Percentiles rank a stretch among this genome's conserved stretches.
Conservation (phyloP, 2,888 invertebrate genomes). For the Ophion ventricosus region DNA sequence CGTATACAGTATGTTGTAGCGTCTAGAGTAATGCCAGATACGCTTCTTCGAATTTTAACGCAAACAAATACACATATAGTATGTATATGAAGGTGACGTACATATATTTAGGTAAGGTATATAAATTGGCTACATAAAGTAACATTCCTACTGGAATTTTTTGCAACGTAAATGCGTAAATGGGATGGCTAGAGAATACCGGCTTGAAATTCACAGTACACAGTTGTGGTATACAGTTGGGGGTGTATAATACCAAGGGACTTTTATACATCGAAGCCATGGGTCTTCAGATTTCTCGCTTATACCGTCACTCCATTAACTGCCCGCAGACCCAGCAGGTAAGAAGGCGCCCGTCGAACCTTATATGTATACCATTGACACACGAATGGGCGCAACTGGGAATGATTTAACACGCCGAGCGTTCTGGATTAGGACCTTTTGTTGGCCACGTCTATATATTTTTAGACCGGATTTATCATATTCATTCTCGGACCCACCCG, state of each 20-base stretch:
- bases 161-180: conserved; percentile 4
- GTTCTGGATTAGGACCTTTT: not conserved
- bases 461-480: conserved; percentile 75
- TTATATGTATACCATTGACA: not conserved
- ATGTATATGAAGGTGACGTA: not conserved
- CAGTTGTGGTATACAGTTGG: conserved; percentile 17
- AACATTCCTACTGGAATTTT: conserved; percentile 12
- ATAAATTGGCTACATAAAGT: conserved; percentile 17
- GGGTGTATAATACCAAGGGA: conserved; percentile 25
- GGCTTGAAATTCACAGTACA: conserved; percentile 17
- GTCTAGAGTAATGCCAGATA: not conserved
- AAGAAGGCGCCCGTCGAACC: conserved; percentile 35
- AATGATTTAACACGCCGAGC: conserved; percentile 2
- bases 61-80: not conserved
- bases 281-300: conserved; percentile 42
- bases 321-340: conserved; percentile 53
- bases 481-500: conserved; percentile 44
- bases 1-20: conserved; percentile 15
- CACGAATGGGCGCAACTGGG: conserved; percentile 1
- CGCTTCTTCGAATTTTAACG: not conserved
- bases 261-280: conserved; percentile 52
- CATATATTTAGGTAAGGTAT: not conserved
- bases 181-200: not conserved
- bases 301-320: conserved; percentile 53
- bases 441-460: conserved; percentile 54